phyloP scores from a whole-genome alignment of 2,113 vertebrate genomes.

The Aptenodytes patagonicus region DNA sequence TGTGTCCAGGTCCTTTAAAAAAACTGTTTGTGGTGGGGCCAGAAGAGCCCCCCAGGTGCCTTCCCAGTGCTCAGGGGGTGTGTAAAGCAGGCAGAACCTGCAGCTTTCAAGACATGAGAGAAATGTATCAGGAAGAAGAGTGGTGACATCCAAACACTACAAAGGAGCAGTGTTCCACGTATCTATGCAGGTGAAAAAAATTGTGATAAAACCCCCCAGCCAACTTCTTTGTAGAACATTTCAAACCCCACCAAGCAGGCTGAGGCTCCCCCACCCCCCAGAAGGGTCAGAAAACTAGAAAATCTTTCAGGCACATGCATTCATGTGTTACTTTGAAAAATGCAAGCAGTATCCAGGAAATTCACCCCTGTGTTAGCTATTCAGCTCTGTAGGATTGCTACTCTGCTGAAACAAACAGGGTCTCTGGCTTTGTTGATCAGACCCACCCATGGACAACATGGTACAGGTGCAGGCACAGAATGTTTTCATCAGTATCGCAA shows the following conservation, averaged over 20 bases:
- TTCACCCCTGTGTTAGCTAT: background rate
- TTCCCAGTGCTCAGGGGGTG: background rate
- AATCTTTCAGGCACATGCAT: background rate
- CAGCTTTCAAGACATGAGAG: background rate
- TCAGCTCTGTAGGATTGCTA: background rate
- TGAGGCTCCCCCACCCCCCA: background rate
- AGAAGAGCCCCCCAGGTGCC: background rate
- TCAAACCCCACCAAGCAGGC: background rate
- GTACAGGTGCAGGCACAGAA: background rate
- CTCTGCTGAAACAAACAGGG: background rate
- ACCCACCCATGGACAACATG: background rate
- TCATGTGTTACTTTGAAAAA: background rate
- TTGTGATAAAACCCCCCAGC: background rate
- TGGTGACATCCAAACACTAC: background rate
- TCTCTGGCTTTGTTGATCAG: background rate
- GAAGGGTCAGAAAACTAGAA: background rate
- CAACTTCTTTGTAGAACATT: background rate
- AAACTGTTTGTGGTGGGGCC: rapidly evolving
- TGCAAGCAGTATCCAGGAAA: background rate
- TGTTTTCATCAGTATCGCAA: background rate
- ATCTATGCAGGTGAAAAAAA: background rate
- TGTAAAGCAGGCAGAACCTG: background rate
- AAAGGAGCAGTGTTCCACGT: background rate
- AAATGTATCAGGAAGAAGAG: background rate
- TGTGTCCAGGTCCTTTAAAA: background rate